Evolutionary conservation across 1,140 invertebrate species (phyloP).

Genomic region (Pseudomyrmex cubaensis): DNA sequence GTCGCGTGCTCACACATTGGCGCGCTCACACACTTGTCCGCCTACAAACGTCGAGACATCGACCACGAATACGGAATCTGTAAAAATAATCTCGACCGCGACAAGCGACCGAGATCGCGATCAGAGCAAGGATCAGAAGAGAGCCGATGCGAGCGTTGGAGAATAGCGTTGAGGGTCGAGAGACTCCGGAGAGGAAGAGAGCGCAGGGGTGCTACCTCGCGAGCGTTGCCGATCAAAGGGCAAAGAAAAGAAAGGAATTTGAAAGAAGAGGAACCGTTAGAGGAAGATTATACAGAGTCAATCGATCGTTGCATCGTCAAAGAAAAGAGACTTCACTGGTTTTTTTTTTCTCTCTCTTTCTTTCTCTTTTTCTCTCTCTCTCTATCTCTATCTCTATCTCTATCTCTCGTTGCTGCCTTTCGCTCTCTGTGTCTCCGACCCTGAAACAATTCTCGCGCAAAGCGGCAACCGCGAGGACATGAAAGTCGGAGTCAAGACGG

Average conservation of each 20-base stretch:
- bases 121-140: conserved; percentile 76
- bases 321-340: not conserved
- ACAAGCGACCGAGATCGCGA: conserved; percentile 52
- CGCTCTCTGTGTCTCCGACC: conserved; percentile 31
- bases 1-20: conserved; percentile 11
- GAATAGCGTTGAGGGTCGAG: conserved; percentile 56
- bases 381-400: conserved; percentile 35
- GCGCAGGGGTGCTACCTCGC: not conserved
- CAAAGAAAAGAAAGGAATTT: conserved; percentile 18
- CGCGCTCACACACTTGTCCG: not conserved
- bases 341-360: conserved; percentile 33
- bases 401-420: not conserved
- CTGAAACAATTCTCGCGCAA: conserved; percentile 31
- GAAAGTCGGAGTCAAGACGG: conserved; percentile 18
- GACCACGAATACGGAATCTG: conserved; percentile 59
- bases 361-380: conserved; percentile 31
- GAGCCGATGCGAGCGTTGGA: conserved; percentile 65
- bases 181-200: conserved; percentile 54
- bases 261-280: not conserved
- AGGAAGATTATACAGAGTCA: not conserved
- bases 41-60: not conserved
- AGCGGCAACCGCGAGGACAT: conserved; percentile 23
- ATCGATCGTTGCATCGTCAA: conserved; percentile 45
- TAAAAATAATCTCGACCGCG: conserved; percentile 39
- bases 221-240: conserved; percentile 6